Evolutionary conservation across 2,113 vertebrate genomes (phyloP), one percentile per base, ranked within the genome.

Genomic region (Prunella himalayana): DNA sequence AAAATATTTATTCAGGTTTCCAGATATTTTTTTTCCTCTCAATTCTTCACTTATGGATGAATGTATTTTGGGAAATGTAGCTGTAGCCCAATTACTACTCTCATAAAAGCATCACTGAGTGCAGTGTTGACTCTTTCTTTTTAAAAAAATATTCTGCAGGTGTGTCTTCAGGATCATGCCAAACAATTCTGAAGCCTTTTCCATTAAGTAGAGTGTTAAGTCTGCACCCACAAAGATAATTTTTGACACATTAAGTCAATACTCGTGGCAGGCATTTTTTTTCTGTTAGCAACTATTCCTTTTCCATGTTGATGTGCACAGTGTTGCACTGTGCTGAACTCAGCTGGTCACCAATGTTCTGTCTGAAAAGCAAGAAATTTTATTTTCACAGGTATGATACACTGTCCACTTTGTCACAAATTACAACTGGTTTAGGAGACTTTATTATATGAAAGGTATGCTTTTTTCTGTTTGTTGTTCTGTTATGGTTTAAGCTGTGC

Each of bases 381-480:
- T 37, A 47, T 75, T 83, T 73, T 31, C 23, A 25, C n/a, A 31
- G 17, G 18, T 20, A 4, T 7, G 7, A 11, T 8, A 8, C 28
- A 2, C n/a, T 19, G 6, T 6, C 35, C 35, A 2, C 22, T 53
- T 54, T 27, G 56, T 53, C 39, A 33, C 50, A 24, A 28, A 35
- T 10, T 50, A 8, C 41, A 63, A 41, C 7, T 20, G 20, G 7
- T 31, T 80, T 3, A 13, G 42, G 39, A 80, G 25, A 47, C 7
- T 17, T 41, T 18, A 5, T 68, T 23, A 4, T 6, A 4, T 15
- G 24, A 37, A 51, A 68, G 4, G 9, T 15, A 0, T 63, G 21
- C 0, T 51, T 30, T 51, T 47, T n/a, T 15, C 25, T n/a, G 1
- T 42, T 39, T 72, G 57, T 27, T 45, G 15, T 50, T 13, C 30